Evolutionary conservation across 2,888 invertebrate genomes (phyloP), one percentile per base, ranked within the genome.

Genomic region (Acronicta leporina): DNA sequence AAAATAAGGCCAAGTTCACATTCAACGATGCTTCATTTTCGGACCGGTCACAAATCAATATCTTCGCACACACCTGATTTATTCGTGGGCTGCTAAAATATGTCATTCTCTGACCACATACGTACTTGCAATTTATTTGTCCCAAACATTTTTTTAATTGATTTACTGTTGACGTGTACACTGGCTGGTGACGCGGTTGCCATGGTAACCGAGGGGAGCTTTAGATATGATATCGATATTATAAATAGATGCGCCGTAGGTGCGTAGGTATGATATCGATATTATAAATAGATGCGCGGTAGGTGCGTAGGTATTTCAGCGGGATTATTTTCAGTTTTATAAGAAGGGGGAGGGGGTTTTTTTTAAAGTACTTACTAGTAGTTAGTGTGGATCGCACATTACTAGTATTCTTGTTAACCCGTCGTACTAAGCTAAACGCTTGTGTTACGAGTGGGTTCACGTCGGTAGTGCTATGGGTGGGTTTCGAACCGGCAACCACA

Each of bases 31-130:
- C 53, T 49, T 61, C 52, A 74, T 74, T 57, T 63, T 57, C 52
- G 45, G 72, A 65, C 62, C 64, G 65, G 56, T 84, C 87, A 88
- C 90, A 91, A 90, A 91, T 91, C 91, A 91, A 82, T 84, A 59
- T 62, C 48, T 62, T 68, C 45, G 42, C 48, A 49, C 60, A 60
- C 59, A 54, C 7, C 33, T 91, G 90, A 93, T 92, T 89, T 91
- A 92, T 92, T 33, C 11, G 79, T 83, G 75, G 78, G 69, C 62
- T 75, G 82, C 77, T 89, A 86, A 89, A 92, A 90, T 91, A 90
- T 85, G 87, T 72, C 72, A 74, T 82, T 81, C 82, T 86, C 87
- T 86, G 88, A 33, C 48, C 47, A 50, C 63, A 63, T 77, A 60
- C 69, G 61, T 47, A 65, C 69, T 61, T 63, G 48, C 57, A 46